Evolutionary conservation across 2,888 invertebrate genomes (phyloP), one percentile per base, ranked within the genome.

Genomic region (Malthinus seriepunctatus): DNA sequence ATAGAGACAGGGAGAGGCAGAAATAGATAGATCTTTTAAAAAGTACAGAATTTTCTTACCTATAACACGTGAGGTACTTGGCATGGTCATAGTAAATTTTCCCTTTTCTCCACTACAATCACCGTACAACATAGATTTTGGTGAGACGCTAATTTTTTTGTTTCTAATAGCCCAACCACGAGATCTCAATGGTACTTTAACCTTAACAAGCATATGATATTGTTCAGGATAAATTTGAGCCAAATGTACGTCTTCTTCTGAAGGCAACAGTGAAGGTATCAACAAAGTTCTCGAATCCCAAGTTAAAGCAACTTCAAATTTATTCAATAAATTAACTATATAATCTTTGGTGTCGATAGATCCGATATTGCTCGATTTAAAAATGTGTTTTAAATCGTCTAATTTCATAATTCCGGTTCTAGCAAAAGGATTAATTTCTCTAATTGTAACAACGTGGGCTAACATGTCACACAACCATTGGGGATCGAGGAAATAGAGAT

Each of bases 391-490:
- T 51, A 98, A 82, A 75, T 97, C 96, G 56, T 95, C 93, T 42
- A 95, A 81, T 75, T 91, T 91, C 97, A 98, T 98, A 46, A 97
- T 87, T 57, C 92, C 97, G 57, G 90, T 91, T 65, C 88, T 84
- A 0, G 95, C 95, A 76, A 97, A 97, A 0, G 95, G 95, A 81
- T 97, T 97, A 66, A 97, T 94, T 80, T 97, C 97, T n/a, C 96
- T 80, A 12, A 97, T 94, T 0, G 97, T 96, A 33, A 98, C 95
- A 1, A 98, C 96, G 76, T 95, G 95, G 0, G 98, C 97, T 35
- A 99, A 78, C 85, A 97, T 93, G 77, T 99, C 98, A 79, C 97
- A 98, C 38, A 99, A 83, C 98, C 98, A 99, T 77, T 99, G 98
- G 0, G 98, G 97, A 77, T 97, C 93, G 42, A 99, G 80, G 79